Base-by-base conservation (phyloP, 2,888 invertebrate species). In the Drosophila tanythrix region DNA sequence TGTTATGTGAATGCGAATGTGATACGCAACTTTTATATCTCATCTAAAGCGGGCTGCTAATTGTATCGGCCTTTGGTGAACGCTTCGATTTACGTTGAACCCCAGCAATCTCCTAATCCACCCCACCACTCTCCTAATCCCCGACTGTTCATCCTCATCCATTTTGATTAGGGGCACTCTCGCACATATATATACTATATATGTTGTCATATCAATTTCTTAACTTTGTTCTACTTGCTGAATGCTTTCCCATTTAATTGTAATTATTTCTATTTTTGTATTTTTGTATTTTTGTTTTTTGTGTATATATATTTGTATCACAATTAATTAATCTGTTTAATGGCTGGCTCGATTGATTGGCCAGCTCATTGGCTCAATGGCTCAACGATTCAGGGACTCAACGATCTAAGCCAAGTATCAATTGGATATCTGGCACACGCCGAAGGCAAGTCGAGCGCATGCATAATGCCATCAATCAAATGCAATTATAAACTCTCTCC, bases 291-390 rank as follows among this genome's bases (percentile, higher is more conserved):
- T 70, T 59, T 63, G 36, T 8, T 35, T 35, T 50, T 38, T 61
- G n/a, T 68, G 29, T 57, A 29, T 48, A 46, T 67, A 57, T 57
- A 68, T 78, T 81, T 86, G 83, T 83, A 85, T 87, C 89, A 72
- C 73, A 81, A 81, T 85, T 89, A 85, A 85, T 87, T 89, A 89
- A 89, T 87, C 87, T 83, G 71, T 74, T 83, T 83, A 81, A 89
- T 75, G 71, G 70, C 53, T 66, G 70, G 38, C 62, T 65, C 83
- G 72, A 80, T 76, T 75, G 83, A 66, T 81, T 83, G 73, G 66
- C 70, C 68, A 70, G 70, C 78, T 77, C 77, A 76, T 70, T 73
- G 65, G 64, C 68, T 67, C 64, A 70, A 43, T 64, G 68, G 29
- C 50, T 72, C 52, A 63, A 58, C 62, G 67, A 57, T 25, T 27